Evolutionary conservation across 2,797 vertebrate genomes (phyloP).

Genomic region (Sebastes vulpes): DNA sequence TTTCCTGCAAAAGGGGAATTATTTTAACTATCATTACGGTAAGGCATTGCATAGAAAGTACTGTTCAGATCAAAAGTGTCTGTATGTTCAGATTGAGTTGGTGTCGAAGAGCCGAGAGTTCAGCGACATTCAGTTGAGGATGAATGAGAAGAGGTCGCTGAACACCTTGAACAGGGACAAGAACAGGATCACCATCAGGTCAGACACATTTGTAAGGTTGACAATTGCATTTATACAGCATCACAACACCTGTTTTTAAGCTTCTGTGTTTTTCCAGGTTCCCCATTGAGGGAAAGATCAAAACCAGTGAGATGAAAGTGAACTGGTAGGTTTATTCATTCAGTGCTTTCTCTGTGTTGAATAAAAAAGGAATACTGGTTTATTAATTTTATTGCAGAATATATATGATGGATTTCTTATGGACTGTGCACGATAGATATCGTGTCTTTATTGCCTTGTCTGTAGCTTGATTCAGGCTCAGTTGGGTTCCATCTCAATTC

Average conservation of each 20-base stretch:
- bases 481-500: conserved; percentile 92
- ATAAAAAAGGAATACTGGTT: not conserved
- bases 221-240: not conserved
- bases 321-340: conserved; percentile 89
- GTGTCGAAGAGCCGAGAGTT: conserved; percentile 93
- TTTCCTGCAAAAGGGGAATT: not conserved
- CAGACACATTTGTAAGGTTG: conserved; percentile 13
- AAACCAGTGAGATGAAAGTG: conserved; percentile 97
- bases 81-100: conserved; percentile 87
- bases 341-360: not conserved
- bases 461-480: conserved; percentile 97
- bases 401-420: not conserved
- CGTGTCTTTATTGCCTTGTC: not conserved
- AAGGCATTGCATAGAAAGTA: not conserved
- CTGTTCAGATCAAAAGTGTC: not conserved
- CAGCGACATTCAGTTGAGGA: conserved; percentile 91
- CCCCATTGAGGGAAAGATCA: conserved; percentile 96
- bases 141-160: conserved; percentile 93
- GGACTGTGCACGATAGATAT: not conserved
- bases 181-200: conserved; percentile 94
- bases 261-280: conserved; percentile 83
- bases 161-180: conserved; percentile 95
- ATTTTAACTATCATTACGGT: not conserved
- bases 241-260: not conserved
- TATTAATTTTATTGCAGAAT: not conserved